Conservation (phyloP, 2,888 invertebrate genomes). For the Nemurella pictetii region DNA sequence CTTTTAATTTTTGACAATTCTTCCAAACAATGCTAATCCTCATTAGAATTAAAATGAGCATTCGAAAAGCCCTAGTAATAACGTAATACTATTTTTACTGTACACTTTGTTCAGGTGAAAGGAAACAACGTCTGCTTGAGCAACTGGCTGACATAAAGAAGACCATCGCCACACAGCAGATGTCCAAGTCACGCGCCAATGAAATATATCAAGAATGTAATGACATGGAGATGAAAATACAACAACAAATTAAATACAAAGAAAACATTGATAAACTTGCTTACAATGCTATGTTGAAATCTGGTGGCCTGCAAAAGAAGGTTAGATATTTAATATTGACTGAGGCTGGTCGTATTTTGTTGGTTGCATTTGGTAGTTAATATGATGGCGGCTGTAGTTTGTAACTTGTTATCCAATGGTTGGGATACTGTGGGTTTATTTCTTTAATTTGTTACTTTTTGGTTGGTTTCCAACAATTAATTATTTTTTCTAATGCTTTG, state of each 20-base stretch:
- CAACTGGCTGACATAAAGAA: neutral
- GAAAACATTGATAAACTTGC: neutral
- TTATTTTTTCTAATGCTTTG: too few species aligned
- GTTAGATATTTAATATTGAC: neutral
- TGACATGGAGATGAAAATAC: neutral
- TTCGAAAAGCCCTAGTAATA: too few species aligned
- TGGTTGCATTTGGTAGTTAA: too few species aligned
- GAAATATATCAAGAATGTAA: neutral
- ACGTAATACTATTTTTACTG: too few species aligned
- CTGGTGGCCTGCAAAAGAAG: neutral
- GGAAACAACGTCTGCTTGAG: neutral
- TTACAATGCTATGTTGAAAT: neutral
- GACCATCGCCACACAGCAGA: neutral
- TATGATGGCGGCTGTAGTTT: neutral
- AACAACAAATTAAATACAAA: neutral
- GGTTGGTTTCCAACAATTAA: too few species aligned
- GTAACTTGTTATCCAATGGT: neutral
- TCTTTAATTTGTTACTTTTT: neutral
- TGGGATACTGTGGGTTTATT: too few species aligned
- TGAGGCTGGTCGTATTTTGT: too few species aligned
- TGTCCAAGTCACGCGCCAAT: neutral
- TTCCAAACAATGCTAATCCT: too few species aligned
- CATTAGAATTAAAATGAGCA: too few species aligned
- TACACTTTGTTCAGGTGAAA: neutral
- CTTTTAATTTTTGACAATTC: too few species aligned